Percentiles rank a stretch among this genome's conserved stretches.
phyloP scores from a whole-genome alignment of 2,888 invertebrate genomes.

The Agonopterix subpropinquella region DNA sequence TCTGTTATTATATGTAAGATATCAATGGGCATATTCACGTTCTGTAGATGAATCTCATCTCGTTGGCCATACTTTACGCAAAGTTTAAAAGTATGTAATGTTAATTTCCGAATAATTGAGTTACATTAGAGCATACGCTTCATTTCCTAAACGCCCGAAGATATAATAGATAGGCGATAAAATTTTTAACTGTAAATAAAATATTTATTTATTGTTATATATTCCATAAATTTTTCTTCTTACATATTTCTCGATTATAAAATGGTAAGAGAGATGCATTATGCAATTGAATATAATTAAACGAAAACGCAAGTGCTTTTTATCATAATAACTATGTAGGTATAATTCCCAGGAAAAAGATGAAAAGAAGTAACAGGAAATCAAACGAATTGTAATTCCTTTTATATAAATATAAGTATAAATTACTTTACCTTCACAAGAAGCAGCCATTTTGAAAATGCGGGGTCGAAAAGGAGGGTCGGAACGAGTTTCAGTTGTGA shows the following conservation, averaged over 20 bases:
- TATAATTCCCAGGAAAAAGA: slow-evolving; percentile 27
- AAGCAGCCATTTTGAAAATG: slow-evolving; percentile 17
- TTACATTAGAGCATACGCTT: slow-evolving; percentile 3
- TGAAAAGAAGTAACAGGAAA: slow-evolving; percentile 12
- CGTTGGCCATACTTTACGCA: too few species aligned
- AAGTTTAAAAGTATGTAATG: neutral
- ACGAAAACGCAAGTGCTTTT: slow-evolving; percentile 64
- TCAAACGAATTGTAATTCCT: slow-evolving; percentile 35
- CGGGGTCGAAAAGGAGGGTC: slow-evolving; percentile 19
- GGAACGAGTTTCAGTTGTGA: slow-evolving; percentile 37
- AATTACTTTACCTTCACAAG: slow-evolving; percentile 38
- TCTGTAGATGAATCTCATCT: too few species aligned
- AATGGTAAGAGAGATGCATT: slow-evolving; percentile 65
- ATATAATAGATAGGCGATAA: slow-evolving; percentile 69
- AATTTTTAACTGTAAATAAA: slow-evolving; percentile 71
- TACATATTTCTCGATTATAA: slow-evolving; percentile 70
- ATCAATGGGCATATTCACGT: too few species aligned
- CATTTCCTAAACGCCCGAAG: slow-evolving; percentile 32
- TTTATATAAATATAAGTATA: slow-evolving; percentile 41
- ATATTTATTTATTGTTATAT: slow-evolving; percentile 74
- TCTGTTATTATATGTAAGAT: too few species aligned
- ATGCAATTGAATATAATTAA: slow-evolving; percentile 52
- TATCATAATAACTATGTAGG: slow-evolving; percentile 48
- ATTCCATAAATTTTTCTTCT: slow-evolving; percentile 70
- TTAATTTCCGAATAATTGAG: slow-evolving; percentile 4